phyloP scores from a whole-genome alignment of 1,140 invertebrate species.

The Pseudomyrmex cubaensis region DNA sequence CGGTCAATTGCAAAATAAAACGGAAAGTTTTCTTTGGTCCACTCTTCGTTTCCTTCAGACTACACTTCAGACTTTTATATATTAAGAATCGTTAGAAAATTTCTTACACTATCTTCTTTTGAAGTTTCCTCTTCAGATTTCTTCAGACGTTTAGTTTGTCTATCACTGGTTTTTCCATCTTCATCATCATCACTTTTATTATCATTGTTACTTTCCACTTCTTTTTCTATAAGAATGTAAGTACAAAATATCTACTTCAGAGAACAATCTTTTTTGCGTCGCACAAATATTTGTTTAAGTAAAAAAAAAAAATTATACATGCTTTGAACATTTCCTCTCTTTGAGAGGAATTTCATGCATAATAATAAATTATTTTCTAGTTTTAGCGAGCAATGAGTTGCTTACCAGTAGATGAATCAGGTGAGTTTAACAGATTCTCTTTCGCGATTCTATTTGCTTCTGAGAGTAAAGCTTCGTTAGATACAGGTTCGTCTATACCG shows the following conservation, averaged over 20 bases:
- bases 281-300: too few relatives aligned
- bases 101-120: slow-evolving; percentile 52
- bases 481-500: slow-evolving; percentile 25
- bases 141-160: slow-evolving; percentile 42
- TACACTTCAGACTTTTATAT: too few relatives aligned
- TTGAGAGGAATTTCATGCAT: not conserved
- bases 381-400: slow-evolving; percentile 9
- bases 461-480: slow-evolving; percentile 68
- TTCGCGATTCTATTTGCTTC: slow-evolving; percentile 75
- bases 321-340: too few relatives aligned
- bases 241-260: slow-evolving; percentile 3
- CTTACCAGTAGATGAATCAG: slow-evolving; percentile 76
- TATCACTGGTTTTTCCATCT: slow-evolving; percentile 32
- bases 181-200: slow-evolving; percentile 11
- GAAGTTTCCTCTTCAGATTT: slow-evolving; percentile 36
- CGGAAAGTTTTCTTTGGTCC: too few relatives aligned
- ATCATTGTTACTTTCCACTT: not conserved
- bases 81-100: not conserved
- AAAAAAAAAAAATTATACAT: too few relatives aligned
- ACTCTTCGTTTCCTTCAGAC: too few relatives aligned
- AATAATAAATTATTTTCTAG: slow-evolving; percentile 14
- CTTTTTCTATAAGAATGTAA: slow-evolving; percentile 19
- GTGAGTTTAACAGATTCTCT: slow-evolving; percentile 73
- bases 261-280: too few relatives aligned
- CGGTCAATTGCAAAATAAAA: too few relatives aligned